Evolutionary conservation across 2,113 vertebrate genomes (phyloP), one percentile per base, ranked within the genome.

Genomic region (Leptocoma aspasia): DNA sequence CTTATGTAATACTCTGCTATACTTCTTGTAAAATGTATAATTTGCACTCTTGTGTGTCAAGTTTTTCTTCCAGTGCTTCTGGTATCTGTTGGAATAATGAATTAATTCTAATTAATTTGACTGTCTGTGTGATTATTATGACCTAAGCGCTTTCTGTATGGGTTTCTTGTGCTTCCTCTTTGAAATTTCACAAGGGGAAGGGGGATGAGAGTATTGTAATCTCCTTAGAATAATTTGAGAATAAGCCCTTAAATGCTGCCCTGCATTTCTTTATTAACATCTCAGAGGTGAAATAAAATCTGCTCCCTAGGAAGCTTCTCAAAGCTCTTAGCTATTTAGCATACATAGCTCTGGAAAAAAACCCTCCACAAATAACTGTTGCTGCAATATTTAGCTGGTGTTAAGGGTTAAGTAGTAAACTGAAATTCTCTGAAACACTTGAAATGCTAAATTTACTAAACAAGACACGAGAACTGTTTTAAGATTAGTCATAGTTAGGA

Each of bases 401-500:
- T 78, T 71, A 78, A 75, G 64, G 66, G 57, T 91, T 94, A 94
- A 96, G 82, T 41, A 78, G 45, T 41, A 85, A 82, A 63, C 42
- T 77, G 28, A 76, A 86, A 53, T 53, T 90, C 76, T 68, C 30
- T 70, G 73, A 80, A 71, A 52, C 68, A 79, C 49, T 91, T 70
- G 52, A 90, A 61, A 30, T 80, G 42, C 75, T 90, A 68, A 72
- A 86, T 89, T 87, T 92, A 75, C 73, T 63, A 82, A 95, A 57
- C 31, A 65, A 92, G 90, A 63, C 72, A 31, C 4, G 17, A 81
- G 70, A 95, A 70, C 69, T 76, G 35, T 70, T 92, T 91, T 89
- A 87, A 69, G 49, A 79, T 92, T 92, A 87, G 59, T 88, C 82
- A 63, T 90, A 90, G 61, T 92, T 92, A 84, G 65, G 93, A 96